Conservation (phyloP, 2,113 vertebrate species). For the Channa maculata region DNA sequence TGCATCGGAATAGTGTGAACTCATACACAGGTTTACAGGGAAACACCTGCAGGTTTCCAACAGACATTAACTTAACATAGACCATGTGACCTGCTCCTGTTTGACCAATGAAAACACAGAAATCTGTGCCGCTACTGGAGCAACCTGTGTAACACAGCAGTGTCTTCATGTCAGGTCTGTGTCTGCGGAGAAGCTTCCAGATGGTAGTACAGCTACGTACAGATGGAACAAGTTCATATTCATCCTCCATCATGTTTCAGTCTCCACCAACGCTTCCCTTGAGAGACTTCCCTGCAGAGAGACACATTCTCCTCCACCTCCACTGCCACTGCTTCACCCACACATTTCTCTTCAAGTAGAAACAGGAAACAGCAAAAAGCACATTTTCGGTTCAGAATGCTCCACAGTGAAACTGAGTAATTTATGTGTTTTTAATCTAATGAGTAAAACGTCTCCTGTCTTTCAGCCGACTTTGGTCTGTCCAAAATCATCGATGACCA, state of each 20-base stretch:
- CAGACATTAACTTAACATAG: too few relatives aligned
- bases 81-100: too few relatives aligned
- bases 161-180: too few relatives aligned
- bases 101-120: too few relatives aligned
- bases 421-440: background rate
- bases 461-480: constrained; percentile 89
- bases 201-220: constrained; percentile 29
- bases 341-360: background rate
- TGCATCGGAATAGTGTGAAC: too few relatives aligned
- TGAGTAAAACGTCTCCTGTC: background rate
- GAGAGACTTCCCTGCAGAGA: constrained; percentile 35
- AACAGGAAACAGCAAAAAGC: constrained; percentile 19
- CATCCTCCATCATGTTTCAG: background rate
- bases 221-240: constrained; percentile 30
- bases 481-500: constrained; percentile 92
- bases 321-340: constrained; percentile 5
- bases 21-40: too few relatives aligned
- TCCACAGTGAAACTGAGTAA: background rate
- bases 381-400: background rate
- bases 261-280: constrained; percentile 9
- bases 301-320: constrained; percentile 28
- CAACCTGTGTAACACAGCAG: too few relatives aligned
- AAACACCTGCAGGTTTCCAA: too few relatives aligned
- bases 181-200: constrained; percentile 26
- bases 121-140: too few relatives aligned